phyloP scores from a whole-genome alignment of 2,888 invertebrate genomes.

The Thereva nobilitata region DNA sequence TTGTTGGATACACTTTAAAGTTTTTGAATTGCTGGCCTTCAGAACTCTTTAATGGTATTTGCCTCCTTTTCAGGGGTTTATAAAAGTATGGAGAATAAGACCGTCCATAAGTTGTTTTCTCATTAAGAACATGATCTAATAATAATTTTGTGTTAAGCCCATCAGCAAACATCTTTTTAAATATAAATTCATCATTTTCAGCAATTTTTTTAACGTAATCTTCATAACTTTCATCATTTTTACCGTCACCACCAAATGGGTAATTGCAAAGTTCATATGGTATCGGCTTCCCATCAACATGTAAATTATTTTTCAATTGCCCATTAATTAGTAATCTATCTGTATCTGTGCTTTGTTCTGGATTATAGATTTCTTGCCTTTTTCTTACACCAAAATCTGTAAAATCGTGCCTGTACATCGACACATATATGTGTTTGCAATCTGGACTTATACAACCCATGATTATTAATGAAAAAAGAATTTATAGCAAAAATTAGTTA shows the following conservation, averaged over 20 bases:
- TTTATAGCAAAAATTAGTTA: no score
- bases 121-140: slow-evolving; percentile 37
- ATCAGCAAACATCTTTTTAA: neutral
- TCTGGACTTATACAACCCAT: no score
- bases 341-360: no score
- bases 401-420: no score
- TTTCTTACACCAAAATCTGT: no score
- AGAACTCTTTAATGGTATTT: no score
- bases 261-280: slow-evolving; percentile 7
- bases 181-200: neutral
- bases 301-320: slow-evolving; percentile 31
- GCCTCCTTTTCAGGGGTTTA: no score
- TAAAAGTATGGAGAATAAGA: slow-evolving; percentile 43
- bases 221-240: slow-evolving; percentile 31
- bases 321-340: neutral
- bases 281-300: slow-evolving; percentile 33
- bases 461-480: no score
- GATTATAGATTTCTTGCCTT: no score
- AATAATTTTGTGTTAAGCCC: neutral
- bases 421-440: no score
- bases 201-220: slow-evolving; percentile 21
- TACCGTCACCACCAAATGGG: slow-evolving; percentile 23
- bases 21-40: no score
- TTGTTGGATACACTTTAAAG: no score
- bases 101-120: slow-evolving; percentile 44